A percentile compares a stretch with the other conserved stretches of the same genome.
phyloP scores from a whole-genome alignment of 2,113 vertebrate species.

The Pseudois nayaur region DNA sequence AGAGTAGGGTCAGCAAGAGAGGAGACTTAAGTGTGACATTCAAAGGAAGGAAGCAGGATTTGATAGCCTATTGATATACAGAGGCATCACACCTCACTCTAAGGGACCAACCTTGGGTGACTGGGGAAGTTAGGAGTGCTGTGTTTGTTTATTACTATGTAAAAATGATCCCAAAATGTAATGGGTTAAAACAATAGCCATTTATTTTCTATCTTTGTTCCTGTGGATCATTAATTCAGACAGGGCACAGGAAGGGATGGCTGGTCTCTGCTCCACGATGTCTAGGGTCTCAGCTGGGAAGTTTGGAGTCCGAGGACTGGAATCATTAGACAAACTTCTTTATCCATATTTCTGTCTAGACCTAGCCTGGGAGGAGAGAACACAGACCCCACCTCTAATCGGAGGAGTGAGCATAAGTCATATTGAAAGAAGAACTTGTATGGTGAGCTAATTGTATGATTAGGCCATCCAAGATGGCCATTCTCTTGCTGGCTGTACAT shows the following conservation, averaged over 20 bases:
- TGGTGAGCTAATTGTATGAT: background rate
- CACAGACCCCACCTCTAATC: background rate
- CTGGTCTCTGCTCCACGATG: background rate
- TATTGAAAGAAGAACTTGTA: background rate
- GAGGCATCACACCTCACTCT: background rate
- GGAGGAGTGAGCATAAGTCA: background rate
- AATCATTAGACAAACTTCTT: background rate
- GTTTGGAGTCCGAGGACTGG: background rate
- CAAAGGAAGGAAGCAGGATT: background rate
- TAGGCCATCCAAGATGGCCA: background rate
- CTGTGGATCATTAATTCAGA: background rate
- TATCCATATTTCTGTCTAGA: background rate
- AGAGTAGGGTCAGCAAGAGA: background rate
- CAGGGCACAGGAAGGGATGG: background rate
- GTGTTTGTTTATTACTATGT: background rate
- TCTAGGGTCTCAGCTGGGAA: background rate
- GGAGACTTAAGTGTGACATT: background rate
- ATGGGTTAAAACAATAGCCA: background rate
- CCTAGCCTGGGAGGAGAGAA: background rate
- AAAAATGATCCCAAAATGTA: background rate
- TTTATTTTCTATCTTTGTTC: background rate
- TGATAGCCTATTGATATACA: background rate
- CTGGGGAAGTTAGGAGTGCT: background rate
- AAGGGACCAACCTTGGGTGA: background rate
- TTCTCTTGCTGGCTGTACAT: background rate